These are phyloP conservation scores for Oxygymnocypris stewartii DNA, from an alignment of 2,113 vertebrate species.

Conservation along the genomic window DNA sequence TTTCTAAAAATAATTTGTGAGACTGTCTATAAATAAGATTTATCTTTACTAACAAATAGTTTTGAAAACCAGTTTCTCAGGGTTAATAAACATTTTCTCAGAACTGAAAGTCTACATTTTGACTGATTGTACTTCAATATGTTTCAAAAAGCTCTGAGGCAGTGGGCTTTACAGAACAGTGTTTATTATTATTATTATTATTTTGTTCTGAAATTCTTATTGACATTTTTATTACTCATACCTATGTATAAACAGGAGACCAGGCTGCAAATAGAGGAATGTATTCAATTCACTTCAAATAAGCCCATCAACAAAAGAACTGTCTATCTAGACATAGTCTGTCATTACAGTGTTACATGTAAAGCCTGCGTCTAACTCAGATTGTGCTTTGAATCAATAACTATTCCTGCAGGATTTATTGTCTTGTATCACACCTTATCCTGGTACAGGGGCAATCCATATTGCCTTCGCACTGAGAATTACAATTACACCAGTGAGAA, in stretches of 20 bases:
- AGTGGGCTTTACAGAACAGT: background rate
- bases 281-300: slow-evolving; percentile 18
- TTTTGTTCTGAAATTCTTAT: background rate
- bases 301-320: slow-evolving; percentile 55
- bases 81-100: background rate
- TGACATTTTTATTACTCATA: background rate
- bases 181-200: background rate
- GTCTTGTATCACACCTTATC: slow-evolving; percentile 64
- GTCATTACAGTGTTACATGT: slow-evolving; percentile 58
- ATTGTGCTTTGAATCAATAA: slow-evolving; percentile 67
- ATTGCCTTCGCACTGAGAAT: slow-evolving; percentile 17
- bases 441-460: slow-evolving; percentile 47
- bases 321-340: slow-evolving; percentile 37
- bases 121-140: slow-evolving; percentile 4
- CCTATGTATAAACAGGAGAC: too few relatives aligned
- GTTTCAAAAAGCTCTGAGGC: background rate
- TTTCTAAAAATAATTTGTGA: background rate
- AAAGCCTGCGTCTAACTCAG: slow-evolving; percentile 60
- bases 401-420: slow-evolving; percentile 61
- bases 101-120: background rate
- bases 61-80: background rate
- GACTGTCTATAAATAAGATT: background rate
- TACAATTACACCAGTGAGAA: slow-evolving; percentile 27
- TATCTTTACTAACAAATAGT: background rate
- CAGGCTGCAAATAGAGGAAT: background rate